Evolutionary conservation across 2,888 invertebrate genomes (phyloP), one percentile per base, ranked within the genome.

Genomic region (Tridacna crocea): DNA sequence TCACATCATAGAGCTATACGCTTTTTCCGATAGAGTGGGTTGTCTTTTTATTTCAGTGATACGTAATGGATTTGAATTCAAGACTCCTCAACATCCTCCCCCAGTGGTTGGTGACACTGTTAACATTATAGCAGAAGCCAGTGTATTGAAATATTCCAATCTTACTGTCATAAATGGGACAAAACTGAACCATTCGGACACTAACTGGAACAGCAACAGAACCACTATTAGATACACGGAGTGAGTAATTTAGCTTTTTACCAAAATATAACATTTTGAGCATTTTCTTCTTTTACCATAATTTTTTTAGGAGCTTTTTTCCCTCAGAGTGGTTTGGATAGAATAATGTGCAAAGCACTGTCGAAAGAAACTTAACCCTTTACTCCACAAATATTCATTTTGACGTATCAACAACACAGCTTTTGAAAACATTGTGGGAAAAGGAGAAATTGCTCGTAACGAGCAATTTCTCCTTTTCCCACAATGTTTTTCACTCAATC

Each of bases 91-190:
- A 24, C 51, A 72, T 13, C 65, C 74, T 0, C n/a, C 3, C 36
- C 83, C 85, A n/a, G 81, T 87, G 0, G 77, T 84, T 22, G 87
- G 87, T 10, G 89, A 89, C 76, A 63, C 58, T 47, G 80, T 89
- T 17, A 61, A 61, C 6, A 22, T 90, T 8, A 75, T 72, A 4
- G 86, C 85, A 61, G 77, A 81, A 15, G 90, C 89, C 22, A 91
- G 88, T 75, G 27, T 85, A 13, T 88, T 88, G 88, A 88, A 88
- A 27, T 90, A 87, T 70, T 68, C 78, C 1, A 68, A 83, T 55
- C 72, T 90, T 15, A 78, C 77, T 6, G 66, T 88, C 0, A 74
- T 68, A 65, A 86, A 84, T 60, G 47, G 73, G 1, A 78, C 82
- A 13, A 47, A 70, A 70, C 15, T n/a, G 26, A 72, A 22, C 13